Conservation (phyloP, 2,888 invertebrate genomes). For the Callosobruchus maculatus region DNA sequence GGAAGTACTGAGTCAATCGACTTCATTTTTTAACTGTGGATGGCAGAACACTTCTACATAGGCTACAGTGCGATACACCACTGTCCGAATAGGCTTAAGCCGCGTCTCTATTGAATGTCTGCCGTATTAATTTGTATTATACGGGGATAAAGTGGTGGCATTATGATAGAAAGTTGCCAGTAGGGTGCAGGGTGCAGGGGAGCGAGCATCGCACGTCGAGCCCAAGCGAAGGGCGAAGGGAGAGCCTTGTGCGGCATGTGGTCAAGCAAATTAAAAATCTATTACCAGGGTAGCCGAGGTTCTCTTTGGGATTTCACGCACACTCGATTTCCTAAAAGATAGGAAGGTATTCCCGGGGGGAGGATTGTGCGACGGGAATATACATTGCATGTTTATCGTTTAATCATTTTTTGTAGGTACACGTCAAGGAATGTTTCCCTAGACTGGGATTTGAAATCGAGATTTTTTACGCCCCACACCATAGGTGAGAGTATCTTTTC, state of each 20-base stretch:
- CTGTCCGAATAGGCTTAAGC: background rate
- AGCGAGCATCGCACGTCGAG: conserved; percentile 32
- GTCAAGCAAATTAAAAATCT: conserved; percentile 49
- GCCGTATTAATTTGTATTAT: conserved; percentile 50
- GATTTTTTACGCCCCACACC: too few relatives aligned
- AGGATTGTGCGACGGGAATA: background rate
- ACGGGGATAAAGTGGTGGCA: conserved; percentile 46
- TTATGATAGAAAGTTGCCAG: conserved; percentile 44
- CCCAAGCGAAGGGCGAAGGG: conserved; percentile 29
- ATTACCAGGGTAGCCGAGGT: conserved; percentile 35
- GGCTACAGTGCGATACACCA: background rate
- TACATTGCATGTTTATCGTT: background rate
- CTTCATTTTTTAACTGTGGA: too few relatives aligned
- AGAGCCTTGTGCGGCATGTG: conserved; percentile 40
- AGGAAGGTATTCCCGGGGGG: background rate
- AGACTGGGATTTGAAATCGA: too few relatives aligned
- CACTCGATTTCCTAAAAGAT: conserved; percentile 17
- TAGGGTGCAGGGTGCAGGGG: conserved; percentile 30
- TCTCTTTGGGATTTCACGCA: conserved; percentile 28
- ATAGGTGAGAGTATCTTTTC: too few relatives aligned
- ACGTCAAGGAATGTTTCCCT: too few relatives aligned
- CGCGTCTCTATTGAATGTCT: conserved; percentile 45
- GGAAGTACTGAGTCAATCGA: too few relatives aligned
- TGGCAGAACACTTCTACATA: too few relatives aligned
- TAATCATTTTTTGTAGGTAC: background rate